These are phyloP conservation scores for Coranthus polyacanthus DNA, from an alignment of 2,797 vertebrate species.

Conservation along the genomic window DNA sequence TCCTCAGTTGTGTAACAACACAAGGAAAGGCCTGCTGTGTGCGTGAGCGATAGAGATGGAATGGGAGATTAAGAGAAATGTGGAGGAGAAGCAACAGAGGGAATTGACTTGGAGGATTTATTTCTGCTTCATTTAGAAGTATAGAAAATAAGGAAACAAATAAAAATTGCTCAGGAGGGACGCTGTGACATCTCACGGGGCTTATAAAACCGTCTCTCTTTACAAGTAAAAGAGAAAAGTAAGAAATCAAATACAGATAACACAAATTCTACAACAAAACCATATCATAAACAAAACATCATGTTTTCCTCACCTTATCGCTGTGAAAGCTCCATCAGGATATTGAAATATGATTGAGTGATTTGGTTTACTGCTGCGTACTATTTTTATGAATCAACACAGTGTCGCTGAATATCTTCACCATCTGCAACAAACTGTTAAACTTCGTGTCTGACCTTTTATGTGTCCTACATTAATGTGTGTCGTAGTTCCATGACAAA, in stretches of 20 bases:
- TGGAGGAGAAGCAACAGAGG: constrained; percentile 20
- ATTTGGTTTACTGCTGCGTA: too few relatives aligned
- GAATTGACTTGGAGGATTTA: constrained; percentile 39
- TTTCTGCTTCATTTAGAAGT: constrained; percentile 32
- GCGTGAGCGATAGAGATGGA: background rate
- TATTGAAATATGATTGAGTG: too few relatives aligned
- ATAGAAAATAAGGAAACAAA: constrained; percentile 41
- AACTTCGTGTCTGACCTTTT: too few relatives aligned
- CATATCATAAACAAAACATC: background rate
- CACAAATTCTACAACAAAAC: too few relatives aligned
- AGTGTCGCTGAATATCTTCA: too few relatives aligned
- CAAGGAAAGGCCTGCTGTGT: constrained; percentile 1
- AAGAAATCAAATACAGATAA: background rate
- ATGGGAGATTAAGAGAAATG: constrained; percentile 31
- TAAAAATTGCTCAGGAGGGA: constrained; percentile 15
- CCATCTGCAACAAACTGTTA: too few relatives aligned
- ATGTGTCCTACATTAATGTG: too few relatives aligned
- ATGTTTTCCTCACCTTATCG: too few relatives aligned
- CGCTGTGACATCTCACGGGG: background rate
- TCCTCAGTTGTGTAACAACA: constrained; percentile 5
- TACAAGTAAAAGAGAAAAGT: background rate
- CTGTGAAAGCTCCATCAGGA: background rate
- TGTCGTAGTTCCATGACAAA: too few relatives aligned
- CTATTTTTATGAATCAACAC: too few relatives aligned
- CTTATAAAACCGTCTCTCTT: constrained; percentile 16